Percentiles rank a stretch among this genome's conserved stretches.
phyloP scores from a whole-genome alignment of 2,888 invertebrate genomes.

The Euspilapteryx auroguttella region DNA sequence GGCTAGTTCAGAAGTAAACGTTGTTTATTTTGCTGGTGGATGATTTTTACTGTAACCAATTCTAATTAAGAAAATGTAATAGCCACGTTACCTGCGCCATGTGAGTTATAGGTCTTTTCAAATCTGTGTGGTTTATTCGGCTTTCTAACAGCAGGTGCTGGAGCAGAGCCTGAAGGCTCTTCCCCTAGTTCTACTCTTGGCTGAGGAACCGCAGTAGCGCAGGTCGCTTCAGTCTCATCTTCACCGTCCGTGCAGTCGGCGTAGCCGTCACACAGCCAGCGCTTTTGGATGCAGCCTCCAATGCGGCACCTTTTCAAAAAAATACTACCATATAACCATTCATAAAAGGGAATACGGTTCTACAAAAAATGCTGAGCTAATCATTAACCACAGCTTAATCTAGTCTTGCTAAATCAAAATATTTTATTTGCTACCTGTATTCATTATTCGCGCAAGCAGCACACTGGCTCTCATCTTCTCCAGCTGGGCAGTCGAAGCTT shows the following conservation, averaged over 20 bases:
- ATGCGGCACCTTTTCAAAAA: slow-evolving; percentile 40
- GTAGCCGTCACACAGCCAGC: slow-evolving; percentile 53
- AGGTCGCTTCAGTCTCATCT: slow-evolving; percentile 22
- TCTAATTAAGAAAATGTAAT: too few species aligned
- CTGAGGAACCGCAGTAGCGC: slow-evolving; percentile 9
- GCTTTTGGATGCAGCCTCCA: slow-evolving; percentile 34
- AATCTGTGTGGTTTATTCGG: slow-evolving; percentile 17
- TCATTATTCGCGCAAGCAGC: slow-evolving; percentile 27
- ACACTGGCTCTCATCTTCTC: slow-evolving; percentile 65
- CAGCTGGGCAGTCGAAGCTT: slow-evolving; percentile 61
- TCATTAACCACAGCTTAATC: too few species aligned
- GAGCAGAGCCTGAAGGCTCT: slow-evolving; percentile 39
- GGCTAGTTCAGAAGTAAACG: too few species aligned
- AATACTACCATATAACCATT: too few species aligned
- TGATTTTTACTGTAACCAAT: too few species aligned
- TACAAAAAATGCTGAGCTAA: too few species aligned
- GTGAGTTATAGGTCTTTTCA: slow-evolving; percentile 1
- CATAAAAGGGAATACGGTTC: too few species aligned
- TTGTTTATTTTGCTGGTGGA: too few species aligned
- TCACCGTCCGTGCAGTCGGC: slow-evolving; percentile 42
- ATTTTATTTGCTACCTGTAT: too few species aligned
- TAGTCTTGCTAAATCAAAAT: too few species aligned
- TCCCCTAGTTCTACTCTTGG: slow-evolving; percentile 21
- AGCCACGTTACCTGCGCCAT: background rate
- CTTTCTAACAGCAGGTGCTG: slow-evolving; percentile 28